Percentiles rank a stretch among this genome's conserved stretches.
These are phyloP conservation scores for Cebus imitator DNA, from an alignment of 2,113 vertebrate genomes.

Conservation along the genomic window DNA sequence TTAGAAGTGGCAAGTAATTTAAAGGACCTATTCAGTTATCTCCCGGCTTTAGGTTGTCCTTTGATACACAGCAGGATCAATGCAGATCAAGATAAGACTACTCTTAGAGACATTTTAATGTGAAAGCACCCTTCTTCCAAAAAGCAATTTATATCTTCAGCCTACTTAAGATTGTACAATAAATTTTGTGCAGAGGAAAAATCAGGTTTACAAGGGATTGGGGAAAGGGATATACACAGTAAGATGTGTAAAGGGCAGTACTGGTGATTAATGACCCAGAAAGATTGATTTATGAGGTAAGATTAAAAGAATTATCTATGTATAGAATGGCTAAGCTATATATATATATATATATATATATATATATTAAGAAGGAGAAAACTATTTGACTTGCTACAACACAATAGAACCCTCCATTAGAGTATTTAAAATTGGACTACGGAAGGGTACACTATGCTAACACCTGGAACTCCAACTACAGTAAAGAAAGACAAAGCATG, in stretches of 20 bases:
- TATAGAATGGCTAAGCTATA: background rate
- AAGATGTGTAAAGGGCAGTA: conserved; percentile 37
- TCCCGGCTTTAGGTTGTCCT: conserved; percentile 50
- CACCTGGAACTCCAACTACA: too few relatives aligned
- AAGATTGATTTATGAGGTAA: conserved; percentile 52
- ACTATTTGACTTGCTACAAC: background rate
- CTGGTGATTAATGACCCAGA: conserved; percentile 52
- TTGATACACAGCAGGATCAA: conserved; percentile 45
- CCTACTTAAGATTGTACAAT: conserved; percentile 55
- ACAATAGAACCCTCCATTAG: background rate
- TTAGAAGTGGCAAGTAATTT: conserved; percentile 47
- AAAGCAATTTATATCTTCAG: conserved; percentile 61
- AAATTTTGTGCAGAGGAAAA: conserved; percentile 56
- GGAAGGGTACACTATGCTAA: background rate
- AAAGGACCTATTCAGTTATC: conserved; percentile 46
- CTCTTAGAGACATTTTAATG: conserved; percentile 28
- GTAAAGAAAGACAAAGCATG: too few relatives aligned
- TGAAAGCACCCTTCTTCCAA: conserved; percentile 15
- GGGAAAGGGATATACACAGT: background rate
- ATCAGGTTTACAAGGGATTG: conserved; percentile 43
- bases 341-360: too few relatives aligned
- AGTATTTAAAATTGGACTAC: background rate
- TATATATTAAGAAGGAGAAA: background rate
- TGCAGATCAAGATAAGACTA: conserved; percentile 26
- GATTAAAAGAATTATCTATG: conserved; percentile 53